Evolutionary conservation across 2,888 invertebrate genomes (phyloP), one percentile per base, ranked within the genome.

Genomic region (Loripinus fragilis): DNA sequence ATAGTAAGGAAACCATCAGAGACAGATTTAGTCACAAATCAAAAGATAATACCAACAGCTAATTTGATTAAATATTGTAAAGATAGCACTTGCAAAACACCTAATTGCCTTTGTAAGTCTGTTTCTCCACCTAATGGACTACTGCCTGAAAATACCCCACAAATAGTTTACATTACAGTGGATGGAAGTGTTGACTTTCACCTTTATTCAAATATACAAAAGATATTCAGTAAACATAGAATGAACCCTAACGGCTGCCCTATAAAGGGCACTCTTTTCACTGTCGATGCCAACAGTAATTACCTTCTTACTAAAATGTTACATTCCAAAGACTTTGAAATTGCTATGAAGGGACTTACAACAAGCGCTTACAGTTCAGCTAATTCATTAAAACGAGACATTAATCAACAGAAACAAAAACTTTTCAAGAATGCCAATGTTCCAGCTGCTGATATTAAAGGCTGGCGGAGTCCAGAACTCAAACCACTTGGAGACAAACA

Each of bases 141-240:
- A n/a, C 64, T 45, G 10, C 23, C 66, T 1, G 41, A 45, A 12
- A 67, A 88, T 10, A 78, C 83, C 25, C 89, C 89, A 3, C 89
- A 89, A 48, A 88, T 89, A 17, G 85, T 89, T 0, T 87, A 87
- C 71, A 81, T 89, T 28, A 86, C 88, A 0, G 74, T 88, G 10
- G 89, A 89, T 60, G 89, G 88, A 8, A 83, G 81, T 30, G 75
- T 89, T 1, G 87, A 88, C 55, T 84, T 84, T 30, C 78, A 84
- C 17, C 77, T 86, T 2, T 86, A 85, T 64, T 76, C 83, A 10
- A 86, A 86, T 73, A 78, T 88, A 66, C 72, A 75, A 38, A 71
- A 76, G 2, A 45, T 90, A 23, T 89, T 88, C 67, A 64, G 83
- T 1, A 25, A 65, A 17, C 60, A 38, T 0, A 75, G 88, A 35